phyloP scores from a whole-genome alignment of 1,140 invertebrate species.

The Sycophaga agraensis region DNA sequence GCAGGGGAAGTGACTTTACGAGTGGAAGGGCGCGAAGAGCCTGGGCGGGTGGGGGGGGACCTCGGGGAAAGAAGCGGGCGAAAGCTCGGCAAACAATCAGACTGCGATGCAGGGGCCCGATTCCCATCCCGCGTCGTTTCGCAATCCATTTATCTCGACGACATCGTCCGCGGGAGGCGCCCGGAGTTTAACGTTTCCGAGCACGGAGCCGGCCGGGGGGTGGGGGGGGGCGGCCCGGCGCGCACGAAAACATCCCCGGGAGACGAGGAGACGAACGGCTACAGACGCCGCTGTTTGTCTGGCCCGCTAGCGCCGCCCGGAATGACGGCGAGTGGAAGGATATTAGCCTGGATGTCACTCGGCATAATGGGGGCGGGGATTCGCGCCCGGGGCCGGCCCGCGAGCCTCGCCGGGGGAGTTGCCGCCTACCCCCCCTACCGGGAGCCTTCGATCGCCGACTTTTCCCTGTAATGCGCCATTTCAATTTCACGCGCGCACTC shows the following conservation, averaged over 20 bases:
- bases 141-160: slow-evolving; percentile 18
- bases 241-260: slow-evolving; percentile 12
- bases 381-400: slow-evolving; percentile 28
- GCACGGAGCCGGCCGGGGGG: not conserved
- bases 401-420: too few species aligned
- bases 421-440: too few species aligned
- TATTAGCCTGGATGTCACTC: slow-evolving; percentile 50
- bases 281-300: slow-evolving; percentile 25
- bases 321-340: slow-evolving; percentile 49
- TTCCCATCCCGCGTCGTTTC: slow-evolving; percentile 5
- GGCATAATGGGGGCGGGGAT: slow-evolving; percentile 36
- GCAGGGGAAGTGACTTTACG: too few species aligned
- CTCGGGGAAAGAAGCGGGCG: not conserved
- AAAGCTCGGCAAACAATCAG: not conserved
- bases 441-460: slow-evolving; percentile 14
- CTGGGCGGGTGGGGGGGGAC: too few species aligned
- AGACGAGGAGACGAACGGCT: slow-evolving; percentile 1
- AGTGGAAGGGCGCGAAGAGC: too few species aligned
- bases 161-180: not conserved
- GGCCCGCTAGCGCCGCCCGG: slow-evolving; percentile 19
- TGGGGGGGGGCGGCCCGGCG: not conserved
- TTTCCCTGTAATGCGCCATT: slow-evolving; percentile 23
- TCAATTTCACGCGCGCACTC: slow-evolving; percentile 10
- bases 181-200: not conserved
- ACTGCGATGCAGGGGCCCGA: too few species aligned